Evolutionary conservation across 2,797 vertebrate genomes (phyloP), one percentile per base, ranked within the genome.

Genomic region (Megaceryle alcyon): DNA sequence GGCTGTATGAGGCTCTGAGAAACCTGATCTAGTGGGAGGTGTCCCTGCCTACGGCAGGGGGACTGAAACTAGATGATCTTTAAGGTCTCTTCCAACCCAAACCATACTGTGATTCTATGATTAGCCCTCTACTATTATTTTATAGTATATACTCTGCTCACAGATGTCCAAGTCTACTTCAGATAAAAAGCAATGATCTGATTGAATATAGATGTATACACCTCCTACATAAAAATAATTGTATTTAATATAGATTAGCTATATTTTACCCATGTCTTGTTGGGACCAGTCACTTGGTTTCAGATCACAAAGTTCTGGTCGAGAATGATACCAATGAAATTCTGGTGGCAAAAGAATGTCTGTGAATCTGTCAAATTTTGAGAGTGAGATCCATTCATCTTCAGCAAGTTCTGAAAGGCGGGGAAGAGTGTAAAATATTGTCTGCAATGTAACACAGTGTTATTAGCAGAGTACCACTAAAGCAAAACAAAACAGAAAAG

Each of bases 381-480:
- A 97, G 4, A 98, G 84, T 6, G 98, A 81, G 48, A 99, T 98
- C 99, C 99, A 99, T 73, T 99, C 99, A 59, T 99, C 99, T 60
- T 99, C 99, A 31, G 98, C 96, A 68, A 99, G 88, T 65, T 99
- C 99, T 4, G 99, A 99, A 84, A 99, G 98, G 85, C 98, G 98
- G 8, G 99, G 99, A 64, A 99, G 98, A 10, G 96, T 98, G 80
- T 98, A 97, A 97, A 99, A 99, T 97, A 99, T 98, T 5, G 99
- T 99, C 99, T 99, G 96, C 77, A 96, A 71, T 7, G n/a, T 15
- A 94, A 88, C 53, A 86, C 13, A 57, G 23, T 8, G 28, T 66
- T 49, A 79, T 29, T 25, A 90, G 77, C 53, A 91, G 3, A 70
- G 35, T n/a, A 60, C 9, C 44, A 54, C 39, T 41, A 49, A 29